Conservation (phyloP, 2,113 vertebrate genomes). For the Sceloporus tristichus region DNA sequence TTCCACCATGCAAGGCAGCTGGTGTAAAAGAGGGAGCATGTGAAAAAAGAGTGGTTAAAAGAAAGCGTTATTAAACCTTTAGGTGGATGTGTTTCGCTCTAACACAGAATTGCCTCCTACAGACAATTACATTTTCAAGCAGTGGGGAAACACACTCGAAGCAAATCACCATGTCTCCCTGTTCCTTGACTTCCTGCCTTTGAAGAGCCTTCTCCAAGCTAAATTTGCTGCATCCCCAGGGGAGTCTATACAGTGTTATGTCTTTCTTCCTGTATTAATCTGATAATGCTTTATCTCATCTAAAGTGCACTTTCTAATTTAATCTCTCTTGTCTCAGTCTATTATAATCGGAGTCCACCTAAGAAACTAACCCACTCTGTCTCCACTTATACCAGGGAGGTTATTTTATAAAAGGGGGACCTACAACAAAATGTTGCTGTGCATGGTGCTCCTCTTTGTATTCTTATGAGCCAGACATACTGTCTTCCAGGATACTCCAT, state of each 20-base stretch:
- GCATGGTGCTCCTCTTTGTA: background rate
- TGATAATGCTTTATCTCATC: constrained; percentile 15
- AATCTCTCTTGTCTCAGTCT: constrained; percentile 15
- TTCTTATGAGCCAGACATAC: background rate
- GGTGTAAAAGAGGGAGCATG: background rate
- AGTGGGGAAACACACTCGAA: background rate
- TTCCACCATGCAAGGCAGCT: background rate
- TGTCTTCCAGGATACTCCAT: background rate
- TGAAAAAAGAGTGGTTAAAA: background rate
- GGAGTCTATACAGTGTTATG: background rate
- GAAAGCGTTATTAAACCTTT: background rate
- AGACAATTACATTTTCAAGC: background rate
- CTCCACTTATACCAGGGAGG: background rate
- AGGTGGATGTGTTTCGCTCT: background rate
- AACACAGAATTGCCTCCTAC: background rate
- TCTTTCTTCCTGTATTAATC: constrained; percentile 15
- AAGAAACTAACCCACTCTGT: background rate
- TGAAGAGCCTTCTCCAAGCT: constrained; percentile 15
- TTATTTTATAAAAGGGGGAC: no score
- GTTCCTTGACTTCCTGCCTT: background rate
- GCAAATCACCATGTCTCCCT: background rate
- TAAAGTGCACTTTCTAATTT: constrained; percentile 21
- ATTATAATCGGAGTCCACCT: background rate
- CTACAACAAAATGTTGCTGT: background rate
- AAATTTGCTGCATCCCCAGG: background rate